Evolutionary conservation across 2,113 vertebrate genomes (phyloP).

Genomic region (Scatophagus argus): DNA sequence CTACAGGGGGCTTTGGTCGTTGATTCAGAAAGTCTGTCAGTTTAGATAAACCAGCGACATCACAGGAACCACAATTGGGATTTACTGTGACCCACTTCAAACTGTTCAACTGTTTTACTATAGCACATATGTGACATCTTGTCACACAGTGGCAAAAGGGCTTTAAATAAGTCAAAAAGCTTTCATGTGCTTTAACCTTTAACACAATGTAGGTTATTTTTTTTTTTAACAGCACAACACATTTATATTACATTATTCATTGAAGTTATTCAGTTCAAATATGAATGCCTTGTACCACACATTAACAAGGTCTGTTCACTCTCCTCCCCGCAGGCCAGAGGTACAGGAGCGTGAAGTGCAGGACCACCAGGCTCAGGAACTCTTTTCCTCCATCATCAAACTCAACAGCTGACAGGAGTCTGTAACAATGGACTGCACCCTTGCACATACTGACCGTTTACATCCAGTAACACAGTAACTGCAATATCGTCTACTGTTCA

Average conservation of each 20-base stretch:
- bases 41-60: constrained; percentile 43
- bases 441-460: no score
- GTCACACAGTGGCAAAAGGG: background rate
- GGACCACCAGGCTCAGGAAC: no score
- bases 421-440: no score
- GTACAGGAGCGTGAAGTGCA: no score
- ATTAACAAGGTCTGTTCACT: no score
- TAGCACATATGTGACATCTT: constrained; percentile 6
- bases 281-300: no score
- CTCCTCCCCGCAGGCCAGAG: no score
- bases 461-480: no score
- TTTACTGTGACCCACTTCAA: constrained; percentile 50
- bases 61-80: constrained; percentile 39
- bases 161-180: constrained; percentile 7
- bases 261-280: background rate
- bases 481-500: no score
- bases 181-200: background rate
- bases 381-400: no score
- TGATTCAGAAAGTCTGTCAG: constrained; percentile 56
- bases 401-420: no score
- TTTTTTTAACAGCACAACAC: background rate
- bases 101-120: constrained; percentile 8
- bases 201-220: background rate
- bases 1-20: constrained; percentile 33
- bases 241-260: background rate